Evolutionary conservation across 92 coral and sea anemone genomes (phyloP), one percentile per base, ranked within the genome.

Genomic region (Plumapathes pennacea): DNA sequence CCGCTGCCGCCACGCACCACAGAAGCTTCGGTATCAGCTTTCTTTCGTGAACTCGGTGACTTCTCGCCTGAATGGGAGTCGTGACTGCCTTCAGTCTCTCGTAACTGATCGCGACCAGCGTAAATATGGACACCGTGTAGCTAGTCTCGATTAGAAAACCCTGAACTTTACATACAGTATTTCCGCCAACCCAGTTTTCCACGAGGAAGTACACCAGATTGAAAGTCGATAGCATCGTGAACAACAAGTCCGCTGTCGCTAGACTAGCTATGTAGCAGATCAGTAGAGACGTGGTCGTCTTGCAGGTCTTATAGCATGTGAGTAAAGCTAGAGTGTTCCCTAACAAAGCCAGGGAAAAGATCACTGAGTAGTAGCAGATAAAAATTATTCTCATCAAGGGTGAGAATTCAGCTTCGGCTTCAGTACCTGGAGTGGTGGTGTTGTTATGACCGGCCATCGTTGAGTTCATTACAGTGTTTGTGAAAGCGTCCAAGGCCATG

Each of bases 71-170:
- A 51, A 74, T 62, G 7, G 81, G 81, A 13, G 62, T 55, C 17
- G 52, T 52, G 2, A 64, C 67, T 7, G 56, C 68, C 19, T 61
- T 18, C 43, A 38, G 45, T 20, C 81, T 48, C 21, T 36, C 36
- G 22, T 46, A 64, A n/a, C 81, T 74, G 11, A 74, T 63, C 12
- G 81, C 55, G 8, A 60, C 73, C 38, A 74, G 25, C n/a, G 81
- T 74, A 14, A 63, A 55, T 15, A 67, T 54, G 6, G 81, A 64
- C 2, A 59, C 74, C 0, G 64, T 49, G 28, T 72, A 50, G n/a
- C 71, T 61, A 28, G 50, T 30, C 30, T 72, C 68, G 23, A 61
- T 61, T 1, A 61, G 45, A 1, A 55, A 18, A 9, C 68, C 68
- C 25, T 61, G 68, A 31, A 61, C 25, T 45, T 45, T 61, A 13